Base-by-base conservation (phyloP, 2,113 vertebrate species). In the Coracopsis vasa region DNA sequence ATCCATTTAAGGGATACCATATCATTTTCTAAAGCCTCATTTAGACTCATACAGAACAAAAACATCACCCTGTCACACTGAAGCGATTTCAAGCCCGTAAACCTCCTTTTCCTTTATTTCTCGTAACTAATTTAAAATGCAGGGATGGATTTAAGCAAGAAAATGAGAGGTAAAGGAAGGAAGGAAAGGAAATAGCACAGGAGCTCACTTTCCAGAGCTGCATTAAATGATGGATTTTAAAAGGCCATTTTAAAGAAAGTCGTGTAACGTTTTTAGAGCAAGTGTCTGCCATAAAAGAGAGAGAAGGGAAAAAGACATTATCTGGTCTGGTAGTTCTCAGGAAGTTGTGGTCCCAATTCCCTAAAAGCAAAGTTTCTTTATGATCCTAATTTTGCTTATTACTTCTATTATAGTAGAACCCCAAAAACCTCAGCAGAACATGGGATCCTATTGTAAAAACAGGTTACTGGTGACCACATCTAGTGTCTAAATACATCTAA, bases 21-120 rank as follows among this genome's bases (percentile, higher is more conserved):
- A 95, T 97, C 95, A 17, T 96, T 97, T 97, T 97, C 97, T 80
- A 94, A 97, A 97, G 95, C 95, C 97, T 97, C 97, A 96, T 97
- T 98, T 95, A 97, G 95, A 92, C 95, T 96, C 96, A 37, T 31
- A 86, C 77, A 78, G 93, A 97, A 13, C 78, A 41, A 94, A 94
- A 92, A 28, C 95, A 97, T 65, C 78, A 37, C 94, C 88, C 93
- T 97, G 97, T 97, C 97, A 94, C 83, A 80, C 72, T 25, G 89
- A 86, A 70, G 90, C 56, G 29, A 80, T 95, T 97, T 96, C 94
- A 94, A 56, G 54, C 67, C 93, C 3, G 12, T 58, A 50, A 70
- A 92, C 92, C 94, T 83, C 90, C 83, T 92, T 69, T 73, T 7
- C 11, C 75, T 97, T 97, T 95, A 88, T 96, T 98, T 91, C 95